Percentiles rank a stretch among this genome's conserved stretches.
Evolutionary conservation across 2,888 invertebrate species (phyloP).

Genomic region (Argyresthia albistria): DNA sequence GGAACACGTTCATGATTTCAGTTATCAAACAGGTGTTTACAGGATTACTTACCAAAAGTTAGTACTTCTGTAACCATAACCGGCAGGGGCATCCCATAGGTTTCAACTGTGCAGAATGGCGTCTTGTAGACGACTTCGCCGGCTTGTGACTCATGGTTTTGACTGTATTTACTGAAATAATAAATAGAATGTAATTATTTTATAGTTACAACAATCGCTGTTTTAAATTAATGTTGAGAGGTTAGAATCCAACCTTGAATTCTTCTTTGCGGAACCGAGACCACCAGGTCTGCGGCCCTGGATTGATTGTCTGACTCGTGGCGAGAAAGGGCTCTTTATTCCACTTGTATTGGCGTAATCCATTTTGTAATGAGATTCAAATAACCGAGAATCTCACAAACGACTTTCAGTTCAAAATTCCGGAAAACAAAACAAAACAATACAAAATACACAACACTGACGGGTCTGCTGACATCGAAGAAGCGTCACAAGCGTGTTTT

Average conservation of each 20-base stretch:
- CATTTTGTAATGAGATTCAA: slow-evolving; percentile 22
- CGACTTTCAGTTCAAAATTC: no score
- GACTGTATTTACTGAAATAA: slow-evolving; percentile 37
- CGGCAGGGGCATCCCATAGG: slow-evolving; percentile 86
- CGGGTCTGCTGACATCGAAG: no score
- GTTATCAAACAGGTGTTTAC: neutral
- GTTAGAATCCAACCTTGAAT: slow-evolving; percentile 31
- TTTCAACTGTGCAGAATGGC: slow-evolving; percentile 81
- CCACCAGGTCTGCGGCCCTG: slow-evolving; percentile 44
- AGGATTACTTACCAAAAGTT: slow-evolving; percentile 76
- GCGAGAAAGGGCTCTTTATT: slow-evolving; percentile 58
- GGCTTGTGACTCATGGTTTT: slow-evolving; percentile 36
- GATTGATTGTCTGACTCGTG: slow-evolving; percentile 49
- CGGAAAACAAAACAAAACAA: no score
- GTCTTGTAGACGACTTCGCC: slow-evolving; percentile 85
- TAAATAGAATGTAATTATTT: neutral
- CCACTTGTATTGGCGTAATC: slow-evolving; percentile 51
- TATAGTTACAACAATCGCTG: neutral
- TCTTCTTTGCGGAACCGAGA: slow-evolving; percentile 43
- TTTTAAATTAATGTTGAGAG: neutral
- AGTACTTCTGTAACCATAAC: slow-evolving; percentile 92
- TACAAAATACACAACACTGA: no score
- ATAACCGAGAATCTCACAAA: no score
- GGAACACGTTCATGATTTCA: neutral
- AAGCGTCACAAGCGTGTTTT: no score